Percentiles rank a stretch among this genome's conserved stretches.
These are phyloP conservation scores for Oceanodroma leucorhoa DNA, from an alignment of 2,797 vertebrate genomes.

Conservation along the genomic window DNA sequence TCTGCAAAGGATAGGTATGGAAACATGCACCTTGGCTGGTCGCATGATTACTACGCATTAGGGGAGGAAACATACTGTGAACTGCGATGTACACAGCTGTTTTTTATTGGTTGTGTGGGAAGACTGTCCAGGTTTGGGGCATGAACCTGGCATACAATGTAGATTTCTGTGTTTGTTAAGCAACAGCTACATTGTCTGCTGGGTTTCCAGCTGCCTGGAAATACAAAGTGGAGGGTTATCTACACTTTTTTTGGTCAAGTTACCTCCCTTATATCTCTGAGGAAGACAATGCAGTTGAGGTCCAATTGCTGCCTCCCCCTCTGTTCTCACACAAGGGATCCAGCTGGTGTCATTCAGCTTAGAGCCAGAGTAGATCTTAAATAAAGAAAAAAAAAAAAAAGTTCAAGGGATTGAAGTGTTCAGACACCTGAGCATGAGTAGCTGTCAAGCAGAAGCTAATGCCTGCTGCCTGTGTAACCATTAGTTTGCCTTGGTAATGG, in stretches of 20 bases:
- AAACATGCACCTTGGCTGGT: not conserved
- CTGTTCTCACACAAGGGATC: not conserved
- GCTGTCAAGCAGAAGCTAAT: not conserved
- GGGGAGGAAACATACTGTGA: not conserved
- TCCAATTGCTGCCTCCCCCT: not conserved
- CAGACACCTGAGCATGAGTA: not conserved
- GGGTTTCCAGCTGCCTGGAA: constrained; percentile 96
- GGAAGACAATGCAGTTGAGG: not conserved
- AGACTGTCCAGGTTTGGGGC: constrained; percentile 82
- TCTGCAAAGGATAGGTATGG: not conserved
- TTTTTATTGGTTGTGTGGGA: not conserved
- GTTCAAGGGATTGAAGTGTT: not conserved
- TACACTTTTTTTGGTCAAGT: not conserved
- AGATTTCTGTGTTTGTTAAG: constrained; percentile 98
- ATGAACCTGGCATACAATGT: constrained; percentile 99
- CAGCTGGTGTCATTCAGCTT: not conserved
- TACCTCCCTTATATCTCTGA: not conserved
- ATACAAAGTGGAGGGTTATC: constrained; percentile 43
- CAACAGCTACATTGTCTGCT: constrained; percentile 99
- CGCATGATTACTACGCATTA: rapidly evolving
- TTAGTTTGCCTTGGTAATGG: not conserved
- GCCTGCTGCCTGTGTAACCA: not conserved
- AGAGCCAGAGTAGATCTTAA: not conserved
- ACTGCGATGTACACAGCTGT: not conserved
- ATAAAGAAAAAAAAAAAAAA: not conserved